Percentiles rank a stretch among this genome's conserved stretches.
These are phyloP conservation scores for Mellilla xanthometata DNA, from an alignment of 2,888 invertebrate genomes.

Conservation along the genomic window DNA sequence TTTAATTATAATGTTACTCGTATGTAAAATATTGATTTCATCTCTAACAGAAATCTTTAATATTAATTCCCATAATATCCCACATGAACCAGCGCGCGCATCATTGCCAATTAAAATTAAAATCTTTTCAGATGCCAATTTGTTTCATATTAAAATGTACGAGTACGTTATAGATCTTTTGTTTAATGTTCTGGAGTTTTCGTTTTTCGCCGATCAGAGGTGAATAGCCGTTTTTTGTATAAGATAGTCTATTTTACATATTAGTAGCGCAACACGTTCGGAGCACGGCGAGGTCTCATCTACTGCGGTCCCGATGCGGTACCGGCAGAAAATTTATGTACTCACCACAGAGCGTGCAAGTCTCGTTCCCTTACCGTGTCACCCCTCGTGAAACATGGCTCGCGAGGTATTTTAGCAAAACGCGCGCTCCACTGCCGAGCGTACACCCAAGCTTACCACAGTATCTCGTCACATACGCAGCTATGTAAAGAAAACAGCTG, in stretches of 20 bases:
- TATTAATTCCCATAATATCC: too few relatives aligned
- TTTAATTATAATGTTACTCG: too few relatives aligned
- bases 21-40: too few relatives aligned
- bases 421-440: conserved; percentile 57
- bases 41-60: too few relatives aligned
- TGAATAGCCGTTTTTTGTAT: too few relatives aligned
- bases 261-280: conserved; percentile 68
- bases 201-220: too few relatives aligned
- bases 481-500: conserved; percentile 59
- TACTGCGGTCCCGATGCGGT: conserved; percentile 78
- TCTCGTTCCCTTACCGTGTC: conserved; percentile 56
- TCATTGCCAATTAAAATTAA: too few relatives aligned
- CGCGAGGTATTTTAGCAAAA: conserved; percentile 46
- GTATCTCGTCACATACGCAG: conserved; percentile 38
- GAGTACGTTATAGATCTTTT: too few relatives aligned
- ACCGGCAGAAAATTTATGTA: conserved; percentile 74
- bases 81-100: too few relatives aligned
- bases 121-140: too few relatives aligned
- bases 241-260: conserved; percentile 45
- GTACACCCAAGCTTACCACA: conserved; percentile 26
- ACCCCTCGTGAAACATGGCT: conserved; percentile 50
- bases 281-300: conserved; percentile 57
- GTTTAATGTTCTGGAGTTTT: too few relatives aligned
- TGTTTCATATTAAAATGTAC: too few relatives aligned
- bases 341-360: conserved; percentile 68